Evolutionary conservation across 2,888 invertebrate genomes (phyloP).

Genomic region (Apotomis capreana): DNA sequence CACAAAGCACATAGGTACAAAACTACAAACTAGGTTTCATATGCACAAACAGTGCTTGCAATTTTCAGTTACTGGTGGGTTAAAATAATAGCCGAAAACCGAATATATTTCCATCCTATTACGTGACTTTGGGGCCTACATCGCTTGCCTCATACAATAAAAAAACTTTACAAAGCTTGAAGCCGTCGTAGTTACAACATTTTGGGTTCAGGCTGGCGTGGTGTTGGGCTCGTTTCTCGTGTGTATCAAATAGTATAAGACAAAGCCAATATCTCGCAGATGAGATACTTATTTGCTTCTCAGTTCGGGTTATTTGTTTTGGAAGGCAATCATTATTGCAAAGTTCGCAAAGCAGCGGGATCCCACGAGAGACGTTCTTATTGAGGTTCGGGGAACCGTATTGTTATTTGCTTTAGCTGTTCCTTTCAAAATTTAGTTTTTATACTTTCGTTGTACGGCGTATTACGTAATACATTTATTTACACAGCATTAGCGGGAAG

Average conservation of each 20-base stretch:
- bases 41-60: conserved; percentile 12
- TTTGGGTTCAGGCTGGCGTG: neutral
- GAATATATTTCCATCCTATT: conserved; percentile 6
- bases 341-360: conserved; percentile 12
- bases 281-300: conserved; percentile 39
- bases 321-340: conserved; percentile 35
- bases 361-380: neutral
- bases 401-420: neutral
- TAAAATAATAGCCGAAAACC: conserved; percentile 26
- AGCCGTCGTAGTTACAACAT: conserved; percentile 1
- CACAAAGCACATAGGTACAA: neutral
- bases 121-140: neutral
- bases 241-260: conserved; percentile 36
- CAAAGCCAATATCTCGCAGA: conserved; percentile 35
- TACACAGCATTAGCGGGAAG: no score
- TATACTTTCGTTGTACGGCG: no score
- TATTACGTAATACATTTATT: no score
- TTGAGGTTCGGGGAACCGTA: neutral
- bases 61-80: neutral
- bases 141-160: conserved; percentile 1
- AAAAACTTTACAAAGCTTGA: conserved; percentile 1
- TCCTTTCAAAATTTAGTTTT: neutral
- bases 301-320: conserved; percentile 38
- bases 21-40: neutral
- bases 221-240: conserved; percentile 26